These are phyloP conservation scores for Lepidonotus clava DNA, from an alignment of 2,888 invertebrate species.

Conservation along the genomic window DNA sequence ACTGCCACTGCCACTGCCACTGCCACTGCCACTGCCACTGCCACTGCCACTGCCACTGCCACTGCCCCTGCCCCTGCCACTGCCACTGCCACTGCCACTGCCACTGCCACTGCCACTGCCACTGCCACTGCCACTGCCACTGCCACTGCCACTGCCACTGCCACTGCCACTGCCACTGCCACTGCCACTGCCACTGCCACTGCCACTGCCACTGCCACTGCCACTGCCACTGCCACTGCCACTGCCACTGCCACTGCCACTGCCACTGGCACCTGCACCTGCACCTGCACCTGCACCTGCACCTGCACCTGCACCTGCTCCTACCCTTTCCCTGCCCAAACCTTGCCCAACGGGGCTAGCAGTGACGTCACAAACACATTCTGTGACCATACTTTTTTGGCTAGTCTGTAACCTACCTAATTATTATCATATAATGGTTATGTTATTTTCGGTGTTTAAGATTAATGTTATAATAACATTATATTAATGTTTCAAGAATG, in stretches of 20 bases:
- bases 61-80: background rate
- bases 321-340: background rate
- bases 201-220: background rate
- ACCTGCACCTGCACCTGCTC: background rate
- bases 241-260: background rate
- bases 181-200: background rate
- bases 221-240: background rate
- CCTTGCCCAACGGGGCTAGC: background rate
- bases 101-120: slow-evolving; percentile 43
- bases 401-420: background rate
- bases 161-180: slow-evolving; percentile 18
- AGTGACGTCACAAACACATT: background rate
- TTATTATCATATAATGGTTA: background rate
- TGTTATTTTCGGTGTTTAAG: background rate
- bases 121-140: slow-evolving; percentile 21
- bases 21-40: slow-evolving; percentile 23
- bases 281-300: background rate
- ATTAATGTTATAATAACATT: background rate
- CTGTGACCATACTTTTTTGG: background rate
- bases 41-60: slow-evolving; percentile 26
- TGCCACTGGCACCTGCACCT: background rate
- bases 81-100: slow-evolving; percentile 19
- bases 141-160: slow-evolving; percentile 35
- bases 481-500: no score
- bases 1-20: slow-evolving; percentile 23